Evolutionary conservation across 2,113 vertebrate species (phyloP).

Genomic region (Phyllostomus discolor): DNA sequence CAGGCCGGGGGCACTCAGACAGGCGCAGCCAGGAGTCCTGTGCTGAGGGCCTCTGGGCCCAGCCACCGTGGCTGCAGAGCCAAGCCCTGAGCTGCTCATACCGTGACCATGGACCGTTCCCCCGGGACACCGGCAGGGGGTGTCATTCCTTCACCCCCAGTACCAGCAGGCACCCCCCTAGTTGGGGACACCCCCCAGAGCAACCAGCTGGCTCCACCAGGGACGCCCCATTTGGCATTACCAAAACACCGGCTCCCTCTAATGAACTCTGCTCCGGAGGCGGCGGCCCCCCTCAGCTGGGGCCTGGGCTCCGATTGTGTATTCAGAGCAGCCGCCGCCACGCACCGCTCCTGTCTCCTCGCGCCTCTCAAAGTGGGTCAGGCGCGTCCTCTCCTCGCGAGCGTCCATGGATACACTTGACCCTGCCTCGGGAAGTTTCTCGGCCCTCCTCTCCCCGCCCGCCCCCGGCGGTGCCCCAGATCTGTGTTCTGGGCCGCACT

Average conservation of each 20-base stretch:
- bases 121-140: background rate
- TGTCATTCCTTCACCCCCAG: background rate
- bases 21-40: fast-evolving
- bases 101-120: fast-evolving
- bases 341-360: background rate
- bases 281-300: background rate
- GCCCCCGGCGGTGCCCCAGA: conserved; percentile 40
- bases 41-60: background rate
- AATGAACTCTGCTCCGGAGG: background rate
- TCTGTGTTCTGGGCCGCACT: background rate
- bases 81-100: background rate
- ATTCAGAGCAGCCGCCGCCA: background rate
- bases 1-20: background rate
- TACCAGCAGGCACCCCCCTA: background rate
- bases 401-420: background rate
- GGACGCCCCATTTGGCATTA: background rate
- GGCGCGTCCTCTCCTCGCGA: background rate
- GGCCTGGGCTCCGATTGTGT: background rate
- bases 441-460: background rate
- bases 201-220: background rate
- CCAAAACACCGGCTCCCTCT: conserved; percentile 15
- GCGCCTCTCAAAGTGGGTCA: conserved; percentile 67
- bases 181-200: background rate
- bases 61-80: background rate
- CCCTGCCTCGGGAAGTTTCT: background rate